Evolutionary conservation across 1,140 invertebrate genomes (phyloP).

Genomic region (Musca vetustissima): DNA sequence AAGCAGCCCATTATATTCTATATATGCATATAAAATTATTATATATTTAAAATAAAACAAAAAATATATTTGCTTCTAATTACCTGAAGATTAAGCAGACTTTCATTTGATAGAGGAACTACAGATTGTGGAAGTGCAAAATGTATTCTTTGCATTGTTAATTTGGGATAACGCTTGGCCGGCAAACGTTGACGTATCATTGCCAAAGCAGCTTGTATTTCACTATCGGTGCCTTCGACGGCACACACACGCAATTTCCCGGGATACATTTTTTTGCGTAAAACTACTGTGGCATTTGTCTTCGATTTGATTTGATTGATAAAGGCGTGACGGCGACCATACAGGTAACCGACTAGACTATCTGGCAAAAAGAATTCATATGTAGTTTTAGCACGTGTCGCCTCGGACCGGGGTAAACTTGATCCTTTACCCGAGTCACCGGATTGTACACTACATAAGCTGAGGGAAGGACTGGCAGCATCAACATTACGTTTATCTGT

Average conservation of each 20-base stretch:
- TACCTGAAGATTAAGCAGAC: slow-evolving; percentile 47
- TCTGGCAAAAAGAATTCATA: slow-evolving; percentile 83
- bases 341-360: slow-evolving; percentile 79
- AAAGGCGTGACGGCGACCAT: slow-evolving; percentile 81
- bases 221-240: slow-evolving; percentile 74
- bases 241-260: slow-evolving; percentile 77
- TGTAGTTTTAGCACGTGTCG: slow-evolving; percentile 41
- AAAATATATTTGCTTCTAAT: too few relatives aligned
- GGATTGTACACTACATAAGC: slow-evolving; percentile 52
- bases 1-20: too few relatives aligned
- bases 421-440: slow-evolving; percentile 54
- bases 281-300: slow-evolving; percentile 74
- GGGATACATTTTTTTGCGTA: slow-evolving; percentile 75
- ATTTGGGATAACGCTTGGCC: slow-evolving; percentile 71
- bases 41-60: too few relatives aligned
- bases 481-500: slow-evolving; percentile 49
- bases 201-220: slow-evolving; percentile 77
- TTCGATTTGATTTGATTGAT: slow-evolving; percentile 78
- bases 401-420: slow-evolving; percentile 51
- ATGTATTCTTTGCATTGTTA: slow-evolving; percentile 77
- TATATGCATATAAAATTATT: too few relatives aligned
- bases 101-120: slow-evolving; percentile 50
- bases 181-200: slow-evolving; percentile 85
- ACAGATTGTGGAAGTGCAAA: slow-evolving; percentile 59
- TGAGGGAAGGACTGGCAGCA: slow-evolving; percentile 50